Conservation (phyloP, 2,888 invertebrate genomes). For the Odiellus spinosus region DNA sequence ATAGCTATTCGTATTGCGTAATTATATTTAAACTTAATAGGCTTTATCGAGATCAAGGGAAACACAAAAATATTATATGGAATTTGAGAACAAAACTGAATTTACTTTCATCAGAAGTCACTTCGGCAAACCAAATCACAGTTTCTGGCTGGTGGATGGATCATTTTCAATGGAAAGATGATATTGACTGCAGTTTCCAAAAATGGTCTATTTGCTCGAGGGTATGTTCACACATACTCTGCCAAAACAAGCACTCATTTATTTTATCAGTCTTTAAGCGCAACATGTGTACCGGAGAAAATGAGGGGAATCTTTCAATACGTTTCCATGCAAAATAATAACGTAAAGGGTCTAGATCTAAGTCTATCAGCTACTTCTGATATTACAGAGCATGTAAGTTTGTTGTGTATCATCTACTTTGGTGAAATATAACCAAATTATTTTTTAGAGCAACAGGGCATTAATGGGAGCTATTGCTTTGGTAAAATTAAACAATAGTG, state of each 20-base stretch:
- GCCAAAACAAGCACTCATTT: not conserved
- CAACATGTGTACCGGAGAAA: constrained; percentile 17
- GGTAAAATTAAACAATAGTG: constrained; percentile 11
- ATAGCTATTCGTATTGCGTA: no score
- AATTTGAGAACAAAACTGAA: constrained; percentile 14
- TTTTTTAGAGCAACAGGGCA: constrained; percentile 6
- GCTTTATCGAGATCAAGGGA: no score
- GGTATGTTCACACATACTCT: constrained; percentile 5
- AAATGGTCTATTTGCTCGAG: constrained; percentile 17
- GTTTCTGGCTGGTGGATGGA: constrained; percentile 20
- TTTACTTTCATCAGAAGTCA: constrained; percentile 13
- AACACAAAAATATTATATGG: constrained; percentile 1
- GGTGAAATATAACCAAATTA: no score
- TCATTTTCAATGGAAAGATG: constrained; percentile 17
- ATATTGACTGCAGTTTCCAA: constrained; percentile 17
- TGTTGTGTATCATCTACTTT: no score
- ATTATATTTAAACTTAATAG: no score
- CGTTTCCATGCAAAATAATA: constrained; percentile 11
- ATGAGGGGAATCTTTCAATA: constrained; percentile 20
- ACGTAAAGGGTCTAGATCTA: constrained; percentile 9
- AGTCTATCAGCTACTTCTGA: constrained; percentile 14
- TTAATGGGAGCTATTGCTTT: constrained; percentile 12
- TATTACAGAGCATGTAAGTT: constrained; percentile 7
- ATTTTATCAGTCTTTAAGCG: constrained; percentile 16
- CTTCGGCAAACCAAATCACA: constrained; percentile 14